A percentile compares a stretch with the other conserved stretches of the same genome.
These are phyloP conservation scores for Gambusia yucatana DNA, from an alignment of 2,797 vertebrate genomes.

Conservation along the genomic window DNA sequence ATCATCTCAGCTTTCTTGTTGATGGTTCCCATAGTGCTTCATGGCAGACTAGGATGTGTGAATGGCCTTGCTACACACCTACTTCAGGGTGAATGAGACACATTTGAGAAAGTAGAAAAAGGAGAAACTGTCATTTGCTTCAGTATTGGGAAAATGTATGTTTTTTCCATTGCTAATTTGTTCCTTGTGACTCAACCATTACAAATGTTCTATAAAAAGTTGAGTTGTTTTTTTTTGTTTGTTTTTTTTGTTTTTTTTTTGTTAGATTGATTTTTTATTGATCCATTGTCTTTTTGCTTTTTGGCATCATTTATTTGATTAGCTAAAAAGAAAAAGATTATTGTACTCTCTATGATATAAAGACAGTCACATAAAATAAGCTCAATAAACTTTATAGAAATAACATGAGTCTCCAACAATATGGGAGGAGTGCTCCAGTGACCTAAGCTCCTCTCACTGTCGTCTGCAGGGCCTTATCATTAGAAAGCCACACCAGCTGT, in stretches of 20 bases:
- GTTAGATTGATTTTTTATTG: neutral
- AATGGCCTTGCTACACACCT: constrained; percentile 14
- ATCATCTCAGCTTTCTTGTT: constrained; percentile 23
- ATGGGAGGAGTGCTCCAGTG: neutral
- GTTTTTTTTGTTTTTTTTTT: no score
- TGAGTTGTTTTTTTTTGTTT: no score
- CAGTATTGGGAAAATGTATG: neutral
- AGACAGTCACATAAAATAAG: neutral
- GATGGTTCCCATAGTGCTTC: neutral
- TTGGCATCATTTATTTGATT: neutral
- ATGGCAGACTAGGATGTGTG: constrained; percentile 49
- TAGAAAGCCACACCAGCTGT: neutral
- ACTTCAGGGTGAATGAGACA: constrained; percentile 5
- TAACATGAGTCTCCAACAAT: neutral
- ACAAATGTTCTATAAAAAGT: neutral
- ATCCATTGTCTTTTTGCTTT: neutral
- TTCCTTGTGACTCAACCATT: neutral
- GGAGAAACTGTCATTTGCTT: neutral
- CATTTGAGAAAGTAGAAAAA: neutral
- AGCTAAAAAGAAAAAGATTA: neutral
- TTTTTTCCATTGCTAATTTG: neutral
- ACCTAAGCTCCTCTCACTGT: neutral
- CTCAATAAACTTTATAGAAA: neutral
- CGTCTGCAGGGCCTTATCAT: neutral
- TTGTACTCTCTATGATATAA: neutral